Evolutionary conservation across 2,113 vertebrate species (phyloP).

Genomic region (Lethenteron reissneri): DNA sequence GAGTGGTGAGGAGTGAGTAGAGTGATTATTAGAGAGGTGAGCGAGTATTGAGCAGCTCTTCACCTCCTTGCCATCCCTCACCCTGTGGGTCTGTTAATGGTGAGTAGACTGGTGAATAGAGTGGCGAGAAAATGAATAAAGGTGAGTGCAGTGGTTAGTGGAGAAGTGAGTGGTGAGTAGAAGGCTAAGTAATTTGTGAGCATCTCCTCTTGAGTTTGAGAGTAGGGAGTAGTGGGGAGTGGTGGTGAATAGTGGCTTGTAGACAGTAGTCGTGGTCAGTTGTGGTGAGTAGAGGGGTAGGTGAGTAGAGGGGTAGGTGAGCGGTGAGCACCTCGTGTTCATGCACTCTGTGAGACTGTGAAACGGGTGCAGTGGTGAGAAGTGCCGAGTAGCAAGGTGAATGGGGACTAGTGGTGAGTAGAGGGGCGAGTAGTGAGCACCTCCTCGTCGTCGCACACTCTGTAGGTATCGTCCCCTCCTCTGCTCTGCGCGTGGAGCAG

Average conservation of each 20-base stretch:
- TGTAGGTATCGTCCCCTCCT: slow-evolving; percentile 22
- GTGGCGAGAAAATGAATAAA: background rate
- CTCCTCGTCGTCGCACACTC: slow-evolving; percentile 21
- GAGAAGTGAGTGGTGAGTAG: background rate
- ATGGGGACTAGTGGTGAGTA: slow-evolving; percentile 56
- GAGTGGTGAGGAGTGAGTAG: too few species aligned
- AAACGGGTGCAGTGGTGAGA: background rate
- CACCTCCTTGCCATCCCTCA: too few species aligned
- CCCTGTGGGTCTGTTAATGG: too few species aligned
- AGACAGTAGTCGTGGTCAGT: slow-evolving; percentile 15
- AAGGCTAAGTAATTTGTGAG: background rate
- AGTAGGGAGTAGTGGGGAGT: background rate
- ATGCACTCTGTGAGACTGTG: too few species aligned
- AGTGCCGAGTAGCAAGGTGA: slow-evolving; percentile 11
- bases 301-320: slow-evolving; percentile 16
- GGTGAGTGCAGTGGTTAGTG: background rate
- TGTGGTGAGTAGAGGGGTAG: slow-evolving; percentile 25
- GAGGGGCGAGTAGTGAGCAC: slow-evolving; percentile 20
- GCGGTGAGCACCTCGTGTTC: too few species aligned
- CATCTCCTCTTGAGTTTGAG: too few species aligned
- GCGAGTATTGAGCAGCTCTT: too few species aligned
- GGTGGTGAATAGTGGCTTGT: background rate
- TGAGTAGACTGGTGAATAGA: too few species aligned
- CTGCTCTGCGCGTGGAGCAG: slow-evolving; percentile 37
- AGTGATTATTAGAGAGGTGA: too few species aligned